Evolutionary conservation across 2,113 vertebrate species (phyloP).

Genomic region (Oryzias celebensis): DNA sequence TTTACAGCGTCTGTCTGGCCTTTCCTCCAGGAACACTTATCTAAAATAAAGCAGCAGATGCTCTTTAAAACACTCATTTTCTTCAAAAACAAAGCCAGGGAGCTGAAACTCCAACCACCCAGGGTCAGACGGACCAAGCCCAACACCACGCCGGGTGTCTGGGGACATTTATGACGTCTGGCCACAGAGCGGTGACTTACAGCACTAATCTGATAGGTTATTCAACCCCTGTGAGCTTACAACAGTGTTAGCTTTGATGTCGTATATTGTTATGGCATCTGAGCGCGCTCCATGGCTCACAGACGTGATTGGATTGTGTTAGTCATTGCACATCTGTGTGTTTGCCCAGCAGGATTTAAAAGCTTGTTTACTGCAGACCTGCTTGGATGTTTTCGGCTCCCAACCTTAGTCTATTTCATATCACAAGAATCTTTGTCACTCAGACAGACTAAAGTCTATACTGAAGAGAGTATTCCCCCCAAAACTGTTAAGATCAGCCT

Average conservation of each 20-base stretch:
- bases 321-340: constrained; percentile 61
- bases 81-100: constrained; percentile 48
- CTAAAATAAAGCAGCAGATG: constrained; percentile 57
- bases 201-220: constrained; percentile 67
- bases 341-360: constrained; percentile 59
- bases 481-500: background rate
- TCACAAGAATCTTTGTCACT: constrained; percentile 30
- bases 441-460: constrained; percentile 25
- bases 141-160: constrained; percentile 53
- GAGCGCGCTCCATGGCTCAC: constrained; percentile 46
- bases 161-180: constrained; percentile 71
- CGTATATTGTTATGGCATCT: constrained; percentile 69
- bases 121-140: constrained; percentile 56
- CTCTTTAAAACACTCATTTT: constrained; percentile 36
- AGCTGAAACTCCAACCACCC: constrained; percentile 30
- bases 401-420: constrained; percentile 11
- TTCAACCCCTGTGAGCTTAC: constrained; percentile 61
- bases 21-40: constrained; percentile 33
- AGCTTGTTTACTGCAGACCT: constrained; percentile 37
- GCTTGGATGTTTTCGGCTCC: constrained; percentile 47
- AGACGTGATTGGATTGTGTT: constrained; percentile 64
- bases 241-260: constrained; percentile 65
- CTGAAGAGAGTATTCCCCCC: background rate
- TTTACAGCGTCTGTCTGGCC: constrained; percentile 25
- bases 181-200: constrained; percentile 60